Base-by-base conservation (phyloP, 2,113 vertebrate genomes). In the Lagenorhynchus albirostris region DNA sequence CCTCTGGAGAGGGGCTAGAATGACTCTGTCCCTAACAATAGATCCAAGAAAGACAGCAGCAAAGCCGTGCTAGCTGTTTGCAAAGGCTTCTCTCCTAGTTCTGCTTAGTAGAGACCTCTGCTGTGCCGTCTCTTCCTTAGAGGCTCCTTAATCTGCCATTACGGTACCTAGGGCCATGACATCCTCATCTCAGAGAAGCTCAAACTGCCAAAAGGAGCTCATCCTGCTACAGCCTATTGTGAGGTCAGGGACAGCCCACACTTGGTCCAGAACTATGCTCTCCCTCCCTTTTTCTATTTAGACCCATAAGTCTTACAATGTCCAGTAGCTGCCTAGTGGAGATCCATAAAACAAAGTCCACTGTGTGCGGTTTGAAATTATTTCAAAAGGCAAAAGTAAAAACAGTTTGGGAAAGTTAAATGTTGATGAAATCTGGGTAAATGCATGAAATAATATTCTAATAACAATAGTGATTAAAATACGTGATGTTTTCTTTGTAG, bases 181-280 rank as follows among this genome's bases (percentile, higher is more conserved):
- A 31, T 23, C 58, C 38, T 84, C 36, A 65, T 41, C n/a, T 93
- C 55, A 65, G 53, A 70, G 11, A 63, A n/a, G 26, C 21, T 33
- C 26, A 50, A 31, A 73, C 63, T 58, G 4, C 44, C 15, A 31
- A 60, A 77, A n/a, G 31, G n/a, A 44, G 23, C 36, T 74, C 68
- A 6, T 47, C 21, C 14, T 67, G 10, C 71, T 23, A 8, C 31
- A 60, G 47, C 4, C 20, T n/a, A 12, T 36, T 41, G 12, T 29
- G 41, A 25, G 6, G 11, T 60, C 12, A 14, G 29, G 15, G 6
- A 12, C 6, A 17, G 21, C 1, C 0, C 3, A 53, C 17, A 6
- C 21, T 79, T 60, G 38, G 63, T 50, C 6, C 21, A 58, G 25
- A 58, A 50, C 29, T 21, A 9, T 21, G 26, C 0, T 25, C 18